phyloP scores from a whole-genome alignment of 2,888 invertebrate genomes.

The Morpho helenor region DNA sequence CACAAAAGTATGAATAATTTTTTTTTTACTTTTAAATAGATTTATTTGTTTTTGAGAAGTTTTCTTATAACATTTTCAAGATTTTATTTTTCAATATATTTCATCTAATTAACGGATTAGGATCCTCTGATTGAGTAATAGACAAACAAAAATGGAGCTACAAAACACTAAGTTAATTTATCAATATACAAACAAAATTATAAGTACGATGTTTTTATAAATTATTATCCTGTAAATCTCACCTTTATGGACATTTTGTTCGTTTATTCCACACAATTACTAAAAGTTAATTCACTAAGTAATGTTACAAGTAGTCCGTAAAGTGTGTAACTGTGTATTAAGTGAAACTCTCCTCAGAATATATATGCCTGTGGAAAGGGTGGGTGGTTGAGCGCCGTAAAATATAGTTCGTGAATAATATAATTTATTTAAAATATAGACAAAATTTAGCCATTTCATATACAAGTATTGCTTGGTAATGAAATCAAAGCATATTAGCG shows the following conservation, averaged over 20 bases:
- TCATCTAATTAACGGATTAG: no score
- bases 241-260: constrained; percentile 60
- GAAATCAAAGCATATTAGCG: no score
- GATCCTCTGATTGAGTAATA: no score
- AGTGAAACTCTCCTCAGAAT: constrained; percentile 48
- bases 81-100: no score
- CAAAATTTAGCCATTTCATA: neutral
- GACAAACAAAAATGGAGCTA: no score
- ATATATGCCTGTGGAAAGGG: constrained; percentile 48
- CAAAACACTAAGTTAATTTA: no score
- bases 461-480: neutral
- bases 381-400: constrained; percentile 31
- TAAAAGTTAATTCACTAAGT: constrained; percentile 6
- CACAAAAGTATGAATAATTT: no score
- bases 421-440: constrained; percentile 20
- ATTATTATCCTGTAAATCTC: constrained; percentile 23
- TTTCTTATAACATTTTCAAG: no score
- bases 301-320: constrained; percentile 4
- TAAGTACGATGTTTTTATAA: no score
- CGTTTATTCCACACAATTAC: constrained; percentile 11
- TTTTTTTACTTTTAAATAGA: no score
- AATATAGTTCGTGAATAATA: constrained; percentile 15
- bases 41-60: no score
- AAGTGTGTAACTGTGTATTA: constrained; percentile 44
- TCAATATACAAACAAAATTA: no score